Evolutionary conservation across 2,113 vertebrate genomes (phyloP).

Genomic region (Amphiprion ocellaris): DNA sequence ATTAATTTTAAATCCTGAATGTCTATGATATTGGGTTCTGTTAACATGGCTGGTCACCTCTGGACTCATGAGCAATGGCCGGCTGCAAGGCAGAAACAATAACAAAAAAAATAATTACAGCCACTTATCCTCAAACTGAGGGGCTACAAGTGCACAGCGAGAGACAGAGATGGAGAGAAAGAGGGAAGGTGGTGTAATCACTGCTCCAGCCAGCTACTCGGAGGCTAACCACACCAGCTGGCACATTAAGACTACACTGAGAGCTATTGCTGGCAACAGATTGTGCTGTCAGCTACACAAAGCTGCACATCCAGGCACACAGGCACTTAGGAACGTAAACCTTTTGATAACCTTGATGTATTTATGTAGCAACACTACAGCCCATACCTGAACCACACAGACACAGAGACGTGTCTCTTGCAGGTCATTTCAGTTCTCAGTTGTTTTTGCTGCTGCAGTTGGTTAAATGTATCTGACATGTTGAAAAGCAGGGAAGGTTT

Average conservation of each 20-base stretch:
- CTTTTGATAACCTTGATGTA: not conserved
- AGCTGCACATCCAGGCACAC: not conserved
- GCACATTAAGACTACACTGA: conserved; percentile 33
- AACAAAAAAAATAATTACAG: conserved; percentile 38
- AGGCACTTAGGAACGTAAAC: not conserved
- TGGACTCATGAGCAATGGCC: conserved; percentile 20
- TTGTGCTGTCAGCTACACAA: conserved; percentile 18
- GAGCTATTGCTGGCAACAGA: not conserved
- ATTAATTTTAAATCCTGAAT: not conserved
- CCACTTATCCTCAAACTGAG: conserved; percentile 44
- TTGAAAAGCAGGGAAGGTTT: not conserved
- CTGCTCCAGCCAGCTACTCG: conserved; percentile 28
- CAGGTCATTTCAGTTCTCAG: not conserved
- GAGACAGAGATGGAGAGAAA: conserved; percentile 30
- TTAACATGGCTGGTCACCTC: conserved; percentile 5
- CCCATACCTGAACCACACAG: not conserved
- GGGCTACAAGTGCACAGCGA: conserved; percentile 30
- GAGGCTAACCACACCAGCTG: conserved; percentile 46
- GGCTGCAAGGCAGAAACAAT: not conserved
- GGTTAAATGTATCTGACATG: not conserved
- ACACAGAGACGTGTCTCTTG: not conserved
- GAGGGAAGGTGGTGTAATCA: conserved; percentile 40
- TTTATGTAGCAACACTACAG: not conserved
- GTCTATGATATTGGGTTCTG: conserved; percentile 3
- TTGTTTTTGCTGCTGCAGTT: not conserved